These are phyloP conservation scores for Dinothrombium tinctorium DNA, from an alignment of 1,140 invertebrate species.

Conservation along the genomic window DNA sequence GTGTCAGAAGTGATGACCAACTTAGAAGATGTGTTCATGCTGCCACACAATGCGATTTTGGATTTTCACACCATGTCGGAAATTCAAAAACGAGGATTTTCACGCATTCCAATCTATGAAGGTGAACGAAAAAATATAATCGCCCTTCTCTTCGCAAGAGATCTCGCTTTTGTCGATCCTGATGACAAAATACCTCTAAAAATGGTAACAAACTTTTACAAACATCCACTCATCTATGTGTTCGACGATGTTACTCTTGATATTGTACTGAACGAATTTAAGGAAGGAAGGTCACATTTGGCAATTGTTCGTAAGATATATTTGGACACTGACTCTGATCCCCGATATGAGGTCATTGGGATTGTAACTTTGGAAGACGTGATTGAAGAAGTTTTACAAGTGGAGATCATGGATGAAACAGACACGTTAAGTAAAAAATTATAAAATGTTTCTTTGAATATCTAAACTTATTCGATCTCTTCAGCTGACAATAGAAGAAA, in stretches of 20 bases:
- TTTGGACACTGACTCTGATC: constrained; percentile 41
- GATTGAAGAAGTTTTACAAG: constrained; percentile 78
- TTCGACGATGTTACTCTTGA: constrained; percentile 86
- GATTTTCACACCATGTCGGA: constrained; percentile 93
- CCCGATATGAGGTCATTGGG: constrained; percentile 68
- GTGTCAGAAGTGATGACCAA: constrained; percentile 82
- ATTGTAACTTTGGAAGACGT: constrained; percentile 78
- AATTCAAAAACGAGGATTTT: constrained; percentile 57
- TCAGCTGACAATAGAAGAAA: constrained; percentile 54
- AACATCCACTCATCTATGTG: constrained; percentile 81
- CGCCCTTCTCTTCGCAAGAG: constrained; percentile 83
- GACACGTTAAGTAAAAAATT: constrained; percentile 47
- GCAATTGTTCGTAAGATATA: constrained; percentile 69
- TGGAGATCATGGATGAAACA: constrained; percentile 79
- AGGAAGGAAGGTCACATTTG: constrained; percentile 57
- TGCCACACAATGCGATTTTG: constrained; percentile 56
- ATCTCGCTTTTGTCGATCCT: constrained; percentile 88
- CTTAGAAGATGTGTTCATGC: constrained; percentile 84
- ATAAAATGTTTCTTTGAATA: no score
- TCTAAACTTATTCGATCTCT: no score
- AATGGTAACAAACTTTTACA: constrained; percentile 84
- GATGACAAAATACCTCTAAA: constrained; percentile 83
- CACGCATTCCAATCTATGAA: constrained; percentile 82
- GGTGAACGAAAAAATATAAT: constrained; percentile 57
- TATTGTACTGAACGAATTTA: constrained; percentile 88